Base-by-base conservation (phyloP, 2,888 invertebrate genomes). In the Pachydiplax longipennis region DNA sequence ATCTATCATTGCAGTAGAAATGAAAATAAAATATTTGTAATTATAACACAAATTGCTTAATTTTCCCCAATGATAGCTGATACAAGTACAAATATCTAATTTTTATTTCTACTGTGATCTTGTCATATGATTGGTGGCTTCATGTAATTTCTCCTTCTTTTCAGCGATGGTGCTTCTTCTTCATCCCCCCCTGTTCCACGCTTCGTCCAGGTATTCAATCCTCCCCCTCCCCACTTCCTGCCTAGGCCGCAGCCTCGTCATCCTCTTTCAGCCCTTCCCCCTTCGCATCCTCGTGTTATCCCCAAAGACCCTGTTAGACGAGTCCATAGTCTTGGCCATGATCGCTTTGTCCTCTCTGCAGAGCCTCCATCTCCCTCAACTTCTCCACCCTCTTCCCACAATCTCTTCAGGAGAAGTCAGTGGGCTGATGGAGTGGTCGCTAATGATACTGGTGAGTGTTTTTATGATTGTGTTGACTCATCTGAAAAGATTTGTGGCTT, bases 161-260 rank as follows among this genome's bases (percentile, higher is more conserved):
- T n/a, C 87, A 87, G 87, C 2, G 87, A 87, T 87, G 87, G 87
- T 37, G 87, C 87, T 22, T 87, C 87, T 10, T 94, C n/a, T 10
- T 53, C 91, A n/a, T 82, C 90, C 18, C 92, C 92, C 18, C 92
- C 92, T 37, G 91, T 92, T 93, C 4, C 93, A 93, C 37, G 91
- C 91, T 61, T 80, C 53, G 65, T 53, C 61, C 81, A 81, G 61
- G 91, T 58, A 90, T 91, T 82, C 92, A 94, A 91, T 93, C 94
- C 92, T 91, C 92, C 73, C 92, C 92, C n/a, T 94, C 95, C 12
- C 94, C 95, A 48, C 94, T 95, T 92, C 92, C 93, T 35, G 92
- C 93, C 40, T 94, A 95, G 94, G 95, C 93, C 96, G 95, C 93
- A 96, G 96, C 93, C 95, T 96, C 92, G 96, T 96, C 93, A 95